phyloP scores from a whole-genome alignment of 2,888 invertebrate genomes.

The Diaprepes abbreviatus region DNA sequence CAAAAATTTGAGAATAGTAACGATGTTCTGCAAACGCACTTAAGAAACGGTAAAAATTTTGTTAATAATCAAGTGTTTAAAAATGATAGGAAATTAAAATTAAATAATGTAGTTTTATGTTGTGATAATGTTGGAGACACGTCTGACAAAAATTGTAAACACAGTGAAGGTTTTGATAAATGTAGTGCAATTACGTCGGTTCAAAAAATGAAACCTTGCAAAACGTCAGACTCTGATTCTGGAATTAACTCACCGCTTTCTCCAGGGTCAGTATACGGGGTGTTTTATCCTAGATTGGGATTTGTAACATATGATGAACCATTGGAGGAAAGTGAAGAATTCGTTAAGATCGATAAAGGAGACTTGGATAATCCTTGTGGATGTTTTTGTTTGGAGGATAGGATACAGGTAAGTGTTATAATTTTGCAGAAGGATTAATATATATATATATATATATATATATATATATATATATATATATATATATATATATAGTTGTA shows the following conservation, averaged over 20 bases:
- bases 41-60: background rate
- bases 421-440: no score
- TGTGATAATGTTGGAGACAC: background rate
- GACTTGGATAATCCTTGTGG: background rate
- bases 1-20: background rate
- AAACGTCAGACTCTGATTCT: slow-evolving; percentile 66
- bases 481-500: no score
- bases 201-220: slow-evolving; percentile 56
- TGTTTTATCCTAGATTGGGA: slow-evolving; percentile 49
- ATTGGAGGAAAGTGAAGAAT: background rate
- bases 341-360: background rate
- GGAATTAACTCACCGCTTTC: slow-evolving; percentile 67
- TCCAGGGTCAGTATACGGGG: slow-evolving; percentile 63
- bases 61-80: background rate
- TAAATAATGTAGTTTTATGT: background rate
- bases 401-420: slow-evolving; percentile 49
- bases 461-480: no score
- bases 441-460: no score
- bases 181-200: background rate
- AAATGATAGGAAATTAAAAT: background rate
- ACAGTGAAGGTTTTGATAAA: background rate
- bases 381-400: slow-evolving; percentile 47
- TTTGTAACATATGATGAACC: slow-evolving; percentile 5
- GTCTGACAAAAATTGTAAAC: background rate
- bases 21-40: background rate